These are phyloP conservation scores for Drosophila ficusphila DNA, from an alignment of 1,140 invertebrate species.

Conservation along the genomic window DNA sequence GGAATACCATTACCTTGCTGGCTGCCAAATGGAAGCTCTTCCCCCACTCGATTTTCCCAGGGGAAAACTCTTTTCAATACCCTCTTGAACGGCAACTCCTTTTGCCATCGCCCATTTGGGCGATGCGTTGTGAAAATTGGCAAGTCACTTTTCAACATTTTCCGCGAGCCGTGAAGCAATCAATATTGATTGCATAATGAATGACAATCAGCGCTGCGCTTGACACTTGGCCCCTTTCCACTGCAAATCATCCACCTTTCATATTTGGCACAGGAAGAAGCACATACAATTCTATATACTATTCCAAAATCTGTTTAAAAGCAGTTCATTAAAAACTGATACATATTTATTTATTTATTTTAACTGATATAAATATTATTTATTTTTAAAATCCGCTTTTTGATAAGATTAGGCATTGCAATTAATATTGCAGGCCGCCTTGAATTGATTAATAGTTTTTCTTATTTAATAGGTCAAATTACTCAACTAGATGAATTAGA, in stretches of 20 bases:
- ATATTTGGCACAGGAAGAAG: not conserved
- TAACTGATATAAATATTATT: too few relatives aligned
- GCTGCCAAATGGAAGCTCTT: not conserved
- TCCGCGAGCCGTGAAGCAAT: conserved; percentile 64
- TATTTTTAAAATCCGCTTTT: too few relatives aligned
- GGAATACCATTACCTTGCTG: not conserved
- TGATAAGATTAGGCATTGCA: too few relatives aligned
- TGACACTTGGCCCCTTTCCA: conserved; percentile 48
- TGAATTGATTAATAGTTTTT: too few relatives aligned
- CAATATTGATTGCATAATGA: conserved; percentile 82
- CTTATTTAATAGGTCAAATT: too few relatives aligned
- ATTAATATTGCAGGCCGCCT: too few relatives aligned
- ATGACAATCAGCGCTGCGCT: conserved; percentile 71
- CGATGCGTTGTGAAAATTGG: conserved; percentile 69
- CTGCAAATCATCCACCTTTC: not conserved
- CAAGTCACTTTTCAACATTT: conserved; percentile 73
- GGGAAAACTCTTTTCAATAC: conserved; percentile 3
- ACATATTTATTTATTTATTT: too few relatives aligned
- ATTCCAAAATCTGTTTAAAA: too few relatives aligned
- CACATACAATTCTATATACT: too few relatives aligned
- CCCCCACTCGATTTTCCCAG: not conserved
- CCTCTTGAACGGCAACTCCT: not conserved
- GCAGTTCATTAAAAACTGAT: too few relatives aligned
- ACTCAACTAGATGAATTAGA: too few relatives aligned
- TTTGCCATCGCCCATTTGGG: conserved; percentile 13